Conservation (phyloP, 2,113 vertebrate species). For the Ceyx melanurus region DNA sequence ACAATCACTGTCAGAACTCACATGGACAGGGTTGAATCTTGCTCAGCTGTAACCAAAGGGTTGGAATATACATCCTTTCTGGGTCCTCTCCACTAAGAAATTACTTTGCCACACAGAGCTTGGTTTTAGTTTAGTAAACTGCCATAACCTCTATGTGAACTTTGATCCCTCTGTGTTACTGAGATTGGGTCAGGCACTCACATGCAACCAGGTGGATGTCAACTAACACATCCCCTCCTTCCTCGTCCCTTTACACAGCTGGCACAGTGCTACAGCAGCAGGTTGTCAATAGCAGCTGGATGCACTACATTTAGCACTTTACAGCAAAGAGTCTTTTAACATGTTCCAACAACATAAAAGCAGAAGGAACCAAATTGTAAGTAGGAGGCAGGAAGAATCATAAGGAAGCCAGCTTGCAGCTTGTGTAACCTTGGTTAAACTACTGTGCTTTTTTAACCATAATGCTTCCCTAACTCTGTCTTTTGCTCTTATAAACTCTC, state of each 20-base stretch:
- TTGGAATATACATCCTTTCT: background rate
- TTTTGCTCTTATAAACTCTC: background rate
- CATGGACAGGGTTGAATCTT: rapidly evolving
- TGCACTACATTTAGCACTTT: background rate
- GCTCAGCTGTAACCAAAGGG: background rate
- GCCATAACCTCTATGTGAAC: background rate
- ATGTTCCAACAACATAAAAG: background rate
- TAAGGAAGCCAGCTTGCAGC: background rate
- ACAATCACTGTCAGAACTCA: background rate
- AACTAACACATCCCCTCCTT: background rate
- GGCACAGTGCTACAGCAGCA: background rate
- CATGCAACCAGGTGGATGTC: background rate
- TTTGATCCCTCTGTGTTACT: background rate
- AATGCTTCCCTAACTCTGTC: background rate
- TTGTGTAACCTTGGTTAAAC: background rate
- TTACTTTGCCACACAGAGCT: background rate
- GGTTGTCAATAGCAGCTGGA: background rate
- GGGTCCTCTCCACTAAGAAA: background rate
- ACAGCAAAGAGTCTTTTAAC: background rate
- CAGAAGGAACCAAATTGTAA: background rate
- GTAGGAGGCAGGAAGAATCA: background rate
- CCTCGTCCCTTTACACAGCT: background rate
- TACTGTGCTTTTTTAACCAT: background rate
- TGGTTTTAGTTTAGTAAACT: background rate
- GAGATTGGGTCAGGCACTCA: background rate